These are phyloP conservation scores for Gryllus longicercus DNA, from an alignment of 2,888 invertebrate species.

Conservation along the genomic window DNA sequence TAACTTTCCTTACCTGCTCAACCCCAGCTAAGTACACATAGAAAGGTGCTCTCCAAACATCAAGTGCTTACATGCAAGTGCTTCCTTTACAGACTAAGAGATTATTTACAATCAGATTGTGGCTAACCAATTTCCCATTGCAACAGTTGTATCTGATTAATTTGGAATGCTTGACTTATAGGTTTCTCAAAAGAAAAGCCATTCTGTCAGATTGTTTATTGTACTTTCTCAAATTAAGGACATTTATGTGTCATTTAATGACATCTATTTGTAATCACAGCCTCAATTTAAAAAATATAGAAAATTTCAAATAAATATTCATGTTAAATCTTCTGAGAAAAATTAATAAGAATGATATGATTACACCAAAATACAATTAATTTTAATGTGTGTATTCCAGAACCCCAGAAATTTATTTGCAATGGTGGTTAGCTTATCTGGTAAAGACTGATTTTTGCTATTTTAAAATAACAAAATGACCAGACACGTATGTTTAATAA, in stretches of 20 bases:
- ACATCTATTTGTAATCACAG: too few relatives aligned
- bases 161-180: neutral
- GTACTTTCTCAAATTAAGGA: too few relatives aligned
- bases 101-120: neutral
- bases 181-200: too few relatives aligned
- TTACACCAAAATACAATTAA: neutral
- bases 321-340: too few relatives aligned
- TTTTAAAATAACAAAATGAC: neutral
- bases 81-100: neutral
- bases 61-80: constrained; percentile 6
- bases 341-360: too few relatives aligned
- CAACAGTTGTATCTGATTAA: neutral
- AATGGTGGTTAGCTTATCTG: neutral
- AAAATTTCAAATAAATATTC: too few relatives aligned
- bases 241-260: too few relatives aligned
- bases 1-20: neutral
- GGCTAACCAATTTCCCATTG: neutral
- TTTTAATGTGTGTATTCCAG: neutral
- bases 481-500: neutral
- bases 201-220: too few relatives aligned
- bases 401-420: neutral
- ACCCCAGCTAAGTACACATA: neutral
- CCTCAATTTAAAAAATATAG: too few relatives aligned
- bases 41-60: neutral
- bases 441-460: neutral